Evolutionary conservation across 1,140 invertebrate genomes (phyloP), one percentile per base, ranked within the genome.

Genomic region (Aporrectodea caliginosa): DNA sequence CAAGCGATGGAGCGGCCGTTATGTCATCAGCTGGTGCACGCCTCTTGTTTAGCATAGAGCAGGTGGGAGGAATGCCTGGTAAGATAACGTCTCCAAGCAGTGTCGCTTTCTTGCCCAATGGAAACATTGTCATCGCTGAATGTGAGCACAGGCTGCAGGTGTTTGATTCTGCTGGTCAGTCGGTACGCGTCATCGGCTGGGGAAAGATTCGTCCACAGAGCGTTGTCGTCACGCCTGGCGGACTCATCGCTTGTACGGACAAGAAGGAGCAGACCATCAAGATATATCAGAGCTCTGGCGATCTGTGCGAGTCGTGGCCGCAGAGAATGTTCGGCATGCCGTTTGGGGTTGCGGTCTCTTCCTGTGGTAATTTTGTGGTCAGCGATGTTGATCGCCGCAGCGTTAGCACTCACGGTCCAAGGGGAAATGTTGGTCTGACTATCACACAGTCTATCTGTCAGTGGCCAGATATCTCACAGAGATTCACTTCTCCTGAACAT

Each of bases 11-110:
- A 27, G 16, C 2, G 0, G 71, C 0, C 1, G 31, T 29, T 34
- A 30, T 32, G 0, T 27, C 12, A 2, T 27, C 22, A 33, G 1
- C 35, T 12, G 29, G 75, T 16, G 34, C 69, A 22, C 69, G 69
- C 29, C 71, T 80, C 31, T 35, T 79, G 27, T 74, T 79, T 33
- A 79, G 76, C 31, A 32, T 80, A 32, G 79, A 80, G n/a, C 31
- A 80, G 33, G 71, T 80, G 22, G 79, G 79, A n/a, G 79, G 79
- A 2, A 78, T 77, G 69, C 79, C 75, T 16, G 79, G 79, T 33
- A 80, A 78, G 35, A 71, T 80, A 2, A 69, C 71, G 16, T 31
- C 75, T 0, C 75, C 79, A 69, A 80, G 34, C 35, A 73, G 75
- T 35, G 69, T 80, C 2, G 75, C 75, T 14, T 80, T 80, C 72